phyloP scores from a whole-genome alignment of 1,140 invertebrate species.

The Triops cancriformis region DNA sequence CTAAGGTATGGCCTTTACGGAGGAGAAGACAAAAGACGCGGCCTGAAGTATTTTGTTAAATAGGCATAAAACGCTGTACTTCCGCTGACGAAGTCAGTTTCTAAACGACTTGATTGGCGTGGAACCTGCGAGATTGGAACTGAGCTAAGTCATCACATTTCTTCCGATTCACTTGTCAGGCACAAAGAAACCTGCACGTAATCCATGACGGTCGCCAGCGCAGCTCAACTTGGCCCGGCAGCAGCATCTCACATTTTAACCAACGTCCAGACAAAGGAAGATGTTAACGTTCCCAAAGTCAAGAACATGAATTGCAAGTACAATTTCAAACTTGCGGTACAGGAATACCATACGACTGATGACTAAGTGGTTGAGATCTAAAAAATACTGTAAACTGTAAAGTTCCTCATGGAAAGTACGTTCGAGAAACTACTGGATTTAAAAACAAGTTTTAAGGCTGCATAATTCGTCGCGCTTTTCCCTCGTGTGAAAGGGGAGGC shows the following conservation, averaged over 20 bases:
- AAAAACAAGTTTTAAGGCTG: neutral
- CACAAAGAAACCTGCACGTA: neutral
- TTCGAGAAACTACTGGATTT: neutral
- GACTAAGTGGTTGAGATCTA: too few species aligned
- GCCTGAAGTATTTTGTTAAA: neutral
- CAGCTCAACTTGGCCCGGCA: too few species aligned
- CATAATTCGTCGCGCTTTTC: neutral
- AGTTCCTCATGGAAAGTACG: too few species aligned
- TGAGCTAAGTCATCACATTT: neutral
- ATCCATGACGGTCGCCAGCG: neutral
- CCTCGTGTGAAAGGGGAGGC: neutral
- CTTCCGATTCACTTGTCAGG: neutral
- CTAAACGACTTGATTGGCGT: neutral
- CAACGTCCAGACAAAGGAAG: too few species aligned
- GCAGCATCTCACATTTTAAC: too few species aligned
- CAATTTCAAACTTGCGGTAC: too few species aligned
- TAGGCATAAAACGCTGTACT: neutral
- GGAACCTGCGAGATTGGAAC: neutral
- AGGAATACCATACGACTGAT: too few species aligned
- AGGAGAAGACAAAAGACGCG: neutral
- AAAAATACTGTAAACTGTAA: too few species aligned
- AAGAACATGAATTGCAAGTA: too few species aligned
- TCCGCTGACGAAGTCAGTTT: neutral
- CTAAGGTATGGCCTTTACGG: too few species aligned
- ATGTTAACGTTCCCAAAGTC: too few species aligned